These are phyloP conservation scores for Bradysia coprophila DNA, from an alignment of 1,140 invertebrate genomes.

Conservation along the genomic window DNA sequence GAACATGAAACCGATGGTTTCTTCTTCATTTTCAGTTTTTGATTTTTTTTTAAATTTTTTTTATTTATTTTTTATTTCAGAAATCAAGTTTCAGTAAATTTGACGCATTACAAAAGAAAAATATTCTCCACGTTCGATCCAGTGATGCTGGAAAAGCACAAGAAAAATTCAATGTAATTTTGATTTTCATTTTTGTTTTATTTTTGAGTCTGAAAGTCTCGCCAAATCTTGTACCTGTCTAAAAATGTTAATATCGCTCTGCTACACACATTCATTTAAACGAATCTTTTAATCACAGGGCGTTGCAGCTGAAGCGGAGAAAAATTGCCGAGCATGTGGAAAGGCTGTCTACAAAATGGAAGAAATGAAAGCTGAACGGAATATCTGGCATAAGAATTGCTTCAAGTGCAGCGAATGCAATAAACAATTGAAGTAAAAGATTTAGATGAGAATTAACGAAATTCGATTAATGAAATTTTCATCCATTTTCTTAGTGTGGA, in stretches of 20 bases:
- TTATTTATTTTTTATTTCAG: slow-evolving; percentile 30
- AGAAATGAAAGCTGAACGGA: slow-evolving; percentile 69
- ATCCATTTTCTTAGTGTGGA: slow-evolving; percentile 42
- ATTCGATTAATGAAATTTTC: neutral
- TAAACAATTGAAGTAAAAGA: slow-evolving; percentile 65
- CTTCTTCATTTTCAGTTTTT: too few species aligned
- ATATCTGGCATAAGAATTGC: slow-evolving; percentile 75
- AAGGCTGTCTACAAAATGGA: slow-evolving; percentile 90
- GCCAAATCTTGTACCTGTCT: neutral
- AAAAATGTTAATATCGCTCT: too few species aligned
- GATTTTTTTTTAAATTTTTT: slow-evolving; percentile 6
- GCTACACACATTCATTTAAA: too few species aligned
- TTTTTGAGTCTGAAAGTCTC: neutral
- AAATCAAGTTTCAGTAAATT: slow-evolving; percentile 64
- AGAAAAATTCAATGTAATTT: slow-evolving; percentile 44
- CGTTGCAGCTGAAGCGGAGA: slow-evolving; percentile 17
- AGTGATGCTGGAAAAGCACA: slow-evolving; percentile 44
- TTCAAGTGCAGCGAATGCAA: slow-evolving; percentile 78
- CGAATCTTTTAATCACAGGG: too few species aligned
- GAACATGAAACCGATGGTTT: too few species aligned
- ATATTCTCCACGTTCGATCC: slow-evolving; percentile 42
- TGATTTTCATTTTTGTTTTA: neutral
- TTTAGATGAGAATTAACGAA: neutral
- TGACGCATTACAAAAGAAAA: slow-evolving; percentile 48
- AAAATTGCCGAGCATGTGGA: slow-evolving; percentile 58